Evolutionary conservation across 2,888 invertebrate species (phyloP).

Genomic region (Xestia c-nigrum): DNA sequence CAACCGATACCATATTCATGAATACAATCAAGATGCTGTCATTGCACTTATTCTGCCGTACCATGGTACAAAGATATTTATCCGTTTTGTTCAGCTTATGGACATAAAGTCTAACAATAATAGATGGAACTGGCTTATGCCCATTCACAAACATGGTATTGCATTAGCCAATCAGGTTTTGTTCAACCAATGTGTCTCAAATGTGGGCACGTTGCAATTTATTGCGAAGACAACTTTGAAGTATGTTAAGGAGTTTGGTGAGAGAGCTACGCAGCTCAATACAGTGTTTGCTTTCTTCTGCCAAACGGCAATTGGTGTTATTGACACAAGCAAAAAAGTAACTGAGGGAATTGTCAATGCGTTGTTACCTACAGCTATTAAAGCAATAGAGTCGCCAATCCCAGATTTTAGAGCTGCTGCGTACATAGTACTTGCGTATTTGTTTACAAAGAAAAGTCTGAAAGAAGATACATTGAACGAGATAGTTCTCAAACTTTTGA

Average conservation of each 20-base stretch:
- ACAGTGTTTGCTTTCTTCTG: conserved; percentile 95
- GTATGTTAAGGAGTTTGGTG: conserved; percentile 91
- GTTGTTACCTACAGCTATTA: conserved; percentile 93
- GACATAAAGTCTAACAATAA: conserved; percentile 91
- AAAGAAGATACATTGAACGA: conserved; percentile 91
- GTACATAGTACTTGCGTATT: conserved; percentile 93
- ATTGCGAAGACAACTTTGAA: conserved; percentile 78
- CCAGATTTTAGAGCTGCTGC: conserved; percentile 93
- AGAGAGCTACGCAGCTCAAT: conserved; percentile 91
- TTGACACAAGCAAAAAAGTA: conserved; percentile 90
- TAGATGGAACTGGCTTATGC: conserved; percentile 94
- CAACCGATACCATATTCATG: conserved; percentile 96
- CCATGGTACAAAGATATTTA: conserved; percentile 97
- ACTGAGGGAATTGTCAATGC: conserved; percentile 92
- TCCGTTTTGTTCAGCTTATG: conserved; percentile 94
- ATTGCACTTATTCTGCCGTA: conserved; percentile 96
- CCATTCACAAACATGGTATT: conserved; percentile 94
- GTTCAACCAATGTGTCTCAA: conserved; percentile 93
- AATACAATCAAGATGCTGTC: conserved; percentile 96
- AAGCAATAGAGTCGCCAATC: conserved; percentile 92
- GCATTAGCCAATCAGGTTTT: conserved; percentile 93
- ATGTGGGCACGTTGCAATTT: conserved; percentile 80
- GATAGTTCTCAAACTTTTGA: conserved; percentile 87
- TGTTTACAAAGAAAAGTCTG: conserved; percentile 92
- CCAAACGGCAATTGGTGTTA: conserved; percentile 93